Percentiles rank a stretch among this genome's conserved stretches.
phyloP scores from a whole-genome alignment of 2,797 vertebrate species.

The Spinibarbus caldwelli region DNA sequence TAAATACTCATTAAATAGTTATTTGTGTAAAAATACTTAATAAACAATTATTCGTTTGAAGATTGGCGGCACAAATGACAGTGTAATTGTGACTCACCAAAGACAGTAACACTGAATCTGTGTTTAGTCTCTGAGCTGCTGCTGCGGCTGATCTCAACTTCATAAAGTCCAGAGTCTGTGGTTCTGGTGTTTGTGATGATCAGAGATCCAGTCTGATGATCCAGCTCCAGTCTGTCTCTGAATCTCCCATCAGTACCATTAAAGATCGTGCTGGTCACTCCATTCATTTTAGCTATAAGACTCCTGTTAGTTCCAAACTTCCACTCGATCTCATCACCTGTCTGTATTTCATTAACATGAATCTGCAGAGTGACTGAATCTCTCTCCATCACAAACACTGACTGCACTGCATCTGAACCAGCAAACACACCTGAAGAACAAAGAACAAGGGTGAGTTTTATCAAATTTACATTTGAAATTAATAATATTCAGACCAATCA shows the following conservation, averaged over 20 bases:
- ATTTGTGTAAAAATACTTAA: too few relatives aligned
- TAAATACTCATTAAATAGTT: too few relatives aligned
- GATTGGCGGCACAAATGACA: too few relatives aligned
- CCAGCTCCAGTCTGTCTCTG: not conserved
- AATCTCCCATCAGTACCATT: not conserved
- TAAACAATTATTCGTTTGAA: too few relatives aligned
- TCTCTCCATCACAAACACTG: not conserved
- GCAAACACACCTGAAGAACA: not conserved
- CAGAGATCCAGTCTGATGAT: not conserved
- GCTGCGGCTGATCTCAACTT: not conserved
- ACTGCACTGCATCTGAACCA: not conserved
- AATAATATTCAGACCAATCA: not conserved
- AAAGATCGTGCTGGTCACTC: too few relatives aligned
- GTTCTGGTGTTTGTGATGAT: too few relatives aligned
- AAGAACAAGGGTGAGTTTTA: not conserved
- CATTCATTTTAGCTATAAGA: not conserved
- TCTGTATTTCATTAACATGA: too few relatives aligned
- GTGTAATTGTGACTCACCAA: not conserved
- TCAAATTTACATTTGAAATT: not conserved
- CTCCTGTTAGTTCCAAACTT: rapidly evolving
- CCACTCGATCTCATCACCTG: not conserved
- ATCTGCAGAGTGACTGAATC: not conserved
- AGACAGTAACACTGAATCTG: not conserved
- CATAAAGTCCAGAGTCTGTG: not conserved
- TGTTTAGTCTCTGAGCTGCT: not conserved